Evolutionary conservation across 53 echinoderm and acorn worm genomes (phyloP), one percentile per base, ranked within the genome.

Genomic region (Mesocentrotus franciscanus): DNA sequence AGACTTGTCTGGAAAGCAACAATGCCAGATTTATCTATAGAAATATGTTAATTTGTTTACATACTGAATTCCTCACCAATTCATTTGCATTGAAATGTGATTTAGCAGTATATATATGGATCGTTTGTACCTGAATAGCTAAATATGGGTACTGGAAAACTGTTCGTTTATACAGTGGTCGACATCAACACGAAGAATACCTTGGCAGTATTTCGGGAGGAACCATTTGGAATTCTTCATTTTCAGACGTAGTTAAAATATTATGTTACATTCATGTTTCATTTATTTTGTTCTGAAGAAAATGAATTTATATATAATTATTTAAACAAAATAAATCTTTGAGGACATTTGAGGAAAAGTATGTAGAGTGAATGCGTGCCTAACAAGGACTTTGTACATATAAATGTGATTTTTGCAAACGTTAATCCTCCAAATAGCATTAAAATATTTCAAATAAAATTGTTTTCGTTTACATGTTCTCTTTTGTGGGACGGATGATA

Each of bases 381-480:
- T 92, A 70, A 32, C 61, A 92, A 36, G 62, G 92, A 92, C 92
- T 71, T 92, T 92, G 92, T 92, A 92, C 8, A 92, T 92, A 92
- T 30, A 68, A 92, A 35, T 68, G 61, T 92, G 92, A 60, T 92
- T 93, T 93, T 93, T 93, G 93, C 93, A 93, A 59, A 42, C 49
- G 20, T 75, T 10, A 93, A 92, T 92, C 76, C 93, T 93, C 93
- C 93, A 93, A 22, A 93, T 93, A 93, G 93, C 93, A 93, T 93
- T 93, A 93, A 93, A 93, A 56, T 70, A 92, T 92, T 92, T 92
- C 92, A 92, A 92, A 39, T 92, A 92, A 91, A 92, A 17, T 8
- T 27, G 15, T 6, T 30, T 59, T 16, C 4, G 9, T 90, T 90
- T 90, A 74, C 32, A 30, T 20, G 36, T 33, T 81, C 20, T 81